These are phyloP conservation scores for Latrodectus hesperus DNA, from an alignment of 2,888 invertebrate species.

Conservation along the genomic window DNA sequence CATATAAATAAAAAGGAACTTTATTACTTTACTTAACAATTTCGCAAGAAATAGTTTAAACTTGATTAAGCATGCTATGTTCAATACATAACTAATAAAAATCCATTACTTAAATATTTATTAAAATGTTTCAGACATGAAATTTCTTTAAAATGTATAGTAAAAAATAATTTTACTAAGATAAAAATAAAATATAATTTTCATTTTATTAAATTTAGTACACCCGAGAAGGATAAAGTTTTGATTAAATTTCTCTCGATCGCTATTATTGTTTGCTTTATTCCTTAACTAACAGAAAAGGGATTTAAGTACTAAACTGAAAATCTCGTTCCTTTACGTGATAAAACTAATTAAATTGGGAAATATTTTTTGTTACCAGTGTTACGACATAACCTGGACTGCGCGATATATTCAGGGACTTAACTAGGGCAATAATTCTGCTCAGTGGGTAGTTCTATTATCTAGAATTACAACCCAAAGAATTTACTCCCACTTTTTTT, in stretches of 20 bases:
- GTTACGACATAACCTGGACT: neutral
- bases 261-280: neutral
- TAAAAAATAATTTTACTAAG: too few species aligned
- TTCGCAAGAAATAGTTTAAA: too few species aligned
- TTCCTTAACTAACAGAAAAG: constrained; percentile 2
- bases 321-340: constrained; percentile 14
- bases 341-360: constrained; percentile 31
- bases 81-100: too few species aligned
- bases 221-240: constrained; percentile 8
- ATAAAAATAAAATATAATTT: too few species aligned
- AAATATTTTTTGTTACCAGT: neutral
- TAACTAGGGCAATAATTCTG: constrained; percentile 9
- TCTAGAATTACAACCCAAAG: constrained; percentile 19
- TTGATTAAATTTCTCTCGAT: constrained; percentile 27
- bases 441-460: constrained; percentile 9
- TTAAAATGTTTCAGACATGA: too few species aligned
- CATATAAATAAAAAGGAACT: too few species aligned
- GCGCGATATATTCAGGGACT: neutral
- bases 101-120: too few species aligned
- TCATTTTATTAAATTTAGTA: too few species aligned
- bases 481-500: neutral
- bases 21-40: too few species aligned
- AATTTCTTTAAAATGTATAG: too few species aligned
- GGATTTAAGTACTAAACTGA: constrained; percentile 18
- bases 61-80: too few species aligned